These are phyloP conservation scores for Sceloporus tristichus DNA, from an alignment of 2,113 vertebrate genomes.

Conservation along the genomic window DNA sequence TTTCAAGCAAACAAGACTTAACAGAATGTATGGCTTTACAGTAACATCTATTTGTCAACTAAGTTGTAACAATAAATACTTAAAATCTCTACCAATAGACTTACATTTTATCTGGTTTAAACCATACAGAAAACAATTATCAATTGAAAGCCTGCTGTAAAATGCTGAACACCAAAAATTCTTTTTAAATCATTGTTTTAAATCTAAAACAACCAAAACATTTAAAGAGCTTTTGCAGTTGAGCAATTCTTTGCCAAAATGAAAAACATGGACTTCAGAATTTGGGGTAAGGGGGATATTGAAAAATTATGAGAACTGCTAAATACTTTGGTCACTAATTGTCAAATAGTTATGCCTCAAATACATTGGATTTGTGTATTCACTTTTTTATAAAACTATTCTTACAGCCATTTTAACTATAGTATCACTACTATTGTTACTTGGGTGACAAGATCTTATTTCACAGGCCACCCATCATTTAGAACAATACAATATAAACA, in stretches of 20 bases:
- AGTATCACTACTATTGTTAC: constrained; percentile 94
- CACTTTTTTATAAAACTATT: constrained; percentile 99
- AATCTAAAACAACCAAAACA: constrained; percentile 83
- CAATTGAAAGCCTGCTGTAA: constrained; percentile 89
- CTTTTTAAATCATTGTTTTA: constrained; percentile 82
- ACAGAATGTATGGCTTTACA: constrained; percentile 86
- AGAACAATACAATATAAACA: constrained; percentile 99
- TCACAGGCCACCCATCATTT: constrained; percentile 90
- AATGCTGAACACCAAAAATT: constrained; percentile 84
- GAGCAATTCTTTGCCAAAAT: constrained; percentile 68
- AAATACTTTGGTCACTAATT: constrained; percentile 88
- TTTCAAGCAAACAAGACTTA: constrained; percentile 81
- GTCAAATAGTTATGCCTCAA: constrained; percentile 86
- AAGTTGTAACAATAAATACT: constrained; percentile 92
- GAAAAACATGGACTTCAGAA: constrained; percentile 80
- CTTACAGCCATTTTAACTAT: constrained; percentile 97
- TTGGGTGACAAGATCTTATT: constrained; percentile 88
- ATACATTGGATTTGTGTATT: constrained; percentile 92
- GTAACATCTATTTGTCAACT: constrained; percentile 82
- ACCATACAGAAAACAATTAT: constrained; percentile 92
- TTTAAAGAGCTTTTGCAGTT: constrained; percentile 75
- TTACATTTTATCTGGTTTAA: constrained; percentile 85
- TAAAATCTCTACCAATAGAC: constrained; percentile 88
- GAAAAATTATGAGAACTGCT: constrained; percentile 86
- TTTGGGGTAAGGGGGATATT: constrained; percentile 66